phyloP scores from a whole-genome alignment of 2,797 vertebrate genomes.

The Percopsis omiscomaycus region DNA sequence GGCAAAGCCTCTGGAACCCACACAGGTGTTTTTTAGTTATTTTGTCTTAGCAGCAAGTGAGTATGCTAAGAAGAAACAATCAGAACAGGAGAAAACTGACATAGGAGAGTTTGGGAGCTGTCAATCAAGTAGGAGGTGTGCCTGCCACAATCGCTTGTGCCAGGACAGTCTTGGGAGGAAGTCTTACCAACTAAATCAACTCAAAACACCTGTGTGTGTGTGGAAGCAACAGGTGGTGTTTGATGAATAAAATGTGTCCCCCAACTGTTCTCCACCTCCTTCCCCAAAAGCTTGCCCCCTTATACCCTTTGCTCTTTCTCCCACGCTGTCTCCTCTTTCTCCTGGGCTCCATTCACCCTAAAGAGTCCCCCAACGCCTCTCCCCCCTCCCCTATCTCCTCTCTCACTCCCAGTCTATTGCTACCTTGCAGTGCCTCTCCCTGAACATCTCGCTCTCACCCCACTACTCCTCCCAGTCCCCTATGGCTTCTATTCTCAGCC shows the following conservation, averaged over 20 bases:
- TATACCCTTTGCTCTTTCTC: constrained; percentile 3
- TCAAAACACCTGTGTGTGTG: constrained; percentile 5
- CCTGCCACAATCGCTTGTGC: too few species aligned
- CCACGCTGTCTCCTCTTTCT: background rate
- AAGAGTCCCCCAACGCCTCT: background rate
- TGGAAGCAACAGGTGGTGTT: constrained; percentile 18
- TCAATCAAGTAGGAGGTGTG: too few species aligned
- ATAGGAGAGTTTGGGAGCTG: too few species aligned
- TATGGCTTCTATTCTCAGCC: too few species aligned
- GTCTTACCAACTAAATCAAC: too few species aligned
- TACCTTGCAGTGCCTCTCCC: constrained; percentile 1
- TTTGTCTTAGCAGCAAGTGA: too few species aligned
- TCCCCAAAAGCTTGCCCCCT: constrained; percentile 1
- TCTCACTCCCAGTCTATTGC: background rate
- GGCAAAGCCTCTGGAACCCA: too few species aligned
- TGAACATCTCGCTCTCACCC: background rate
- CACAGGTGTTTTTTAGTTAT: background rate
- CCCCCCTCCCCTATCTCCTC: background rate
- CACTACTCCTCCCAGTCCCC: constrained; percentile 16
- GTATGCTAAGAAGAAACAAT: too few species aligned
- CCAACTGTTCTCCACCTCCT: constrained; percentile 9
- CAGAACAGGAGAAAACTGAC: too few species aligned
- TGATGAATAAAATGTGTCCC: constrained; percentile 40
- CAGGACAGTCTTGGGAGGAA: constrained; percentile 25
- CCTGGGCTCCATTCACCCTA: too few species aligned